Conservation (phyloP, 2,888 invertebrate genomes). For the Cryptus armator region DNA sequence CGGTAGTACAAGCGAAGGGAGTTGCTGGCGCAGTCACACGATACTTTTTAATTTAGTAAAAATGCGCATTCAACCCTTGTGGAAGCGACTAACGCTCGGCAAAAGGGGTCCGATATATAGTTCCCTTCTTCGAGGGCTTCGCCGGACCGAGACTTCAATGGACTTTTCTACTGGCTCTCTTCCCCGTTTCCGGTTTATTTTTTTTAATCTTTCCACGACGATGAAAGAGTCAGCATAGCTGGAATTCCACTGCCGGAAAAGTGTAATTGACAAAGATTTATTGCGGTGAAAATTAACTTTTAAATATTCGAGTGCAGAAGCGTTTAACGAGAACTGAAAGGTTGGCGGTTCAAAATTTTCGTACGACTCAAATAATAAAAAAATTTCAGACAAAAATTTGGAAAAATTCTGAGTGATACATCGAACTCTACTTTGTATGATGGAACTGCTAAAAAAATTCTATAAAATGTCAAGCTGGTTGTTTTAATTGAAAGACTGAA, state of each 20-base stretch:
- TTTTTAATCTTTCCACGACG: conserved; percentile 55
- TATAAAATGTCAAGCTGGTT: too few relatives aligned
- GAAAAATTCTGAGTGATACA: too few relatives aligned
- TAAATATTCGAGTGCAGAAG: conserved; percentile 13
- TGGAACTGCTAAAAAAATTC: too few relatives aligned
- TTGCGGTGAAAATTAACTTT: conserved; percentile 69
- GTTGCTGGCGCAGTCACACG: conserved; percentile 82
- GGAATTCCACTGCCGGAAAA: conserved; percentile 72
- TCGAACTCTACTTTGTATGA: too few relatives aligned
- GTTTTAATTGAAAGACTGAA: too few relatives aligned
- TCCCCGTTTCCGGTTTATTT: conserved; percentile 11
- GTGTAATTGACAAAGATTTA: conserved; percentile 78
- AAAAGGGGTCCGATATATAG: conserved; percentile 56
- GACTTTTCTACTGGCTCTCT: conserved; percentile 68
- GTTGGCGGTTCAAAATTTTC: not conserved
- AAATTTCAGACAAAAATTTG: too few relatives aligned
- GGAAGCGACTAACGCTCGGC: conserved; percentile 31
- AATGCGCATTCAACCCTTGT: conserved; percentile 82
- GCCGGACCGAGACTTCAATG: conserved; percentile 77
- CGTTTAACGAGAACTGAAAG: not conserved
- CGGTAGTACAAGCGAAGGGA: conserved; percentile 53
- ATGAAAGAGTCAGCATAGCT: conserved; percentile 66
- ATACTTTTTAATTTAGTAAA: conserved; percentile 85
- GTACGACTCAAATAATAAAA: too few relatives aligned
- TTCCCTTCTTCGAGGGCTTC: conserved; percentile 71